These are phyloP conservation scores for Teleiodes luculella DNA, from an alignment of 2,888 invertebrate species.

Conservation along the genomic window DNA sequence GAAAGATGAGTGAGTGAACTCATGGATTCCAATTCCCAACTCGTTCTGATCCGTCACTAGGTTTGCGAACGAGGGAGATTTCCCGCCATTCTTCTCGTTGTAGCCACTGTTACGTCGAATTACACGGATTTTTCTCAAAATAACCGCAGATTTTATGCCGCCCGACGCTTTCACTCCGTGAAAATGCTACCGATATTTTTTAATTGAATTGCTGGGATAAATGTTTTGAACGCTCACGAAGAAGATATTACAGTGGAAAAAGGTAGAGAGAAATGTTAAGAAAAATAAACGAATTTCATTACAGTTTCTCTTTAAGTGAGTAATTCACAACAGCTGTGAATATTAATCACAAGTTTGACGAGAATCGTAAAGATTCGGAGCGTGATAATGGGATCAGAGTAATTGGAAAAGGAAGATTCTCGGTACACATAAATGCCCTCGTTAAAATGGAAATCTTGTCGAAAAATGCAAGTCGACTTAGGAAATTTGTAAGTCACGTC, in stretches of 20 bases:
- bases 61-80: constrained; percentile 7
- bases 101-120: constrained; percentile 9
- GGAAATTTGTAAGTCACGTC: background rate
- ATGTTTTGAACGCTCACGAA: constrained; percentile 8
- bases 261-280: background rate
- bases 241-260: background rate
- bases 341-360: background rate
- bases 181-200: constrained; percentile 17
- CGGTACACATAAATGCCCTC: background rate
- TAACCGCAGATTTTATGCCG: constrained; percentile 15
- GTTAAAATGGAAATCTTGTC: background rate
- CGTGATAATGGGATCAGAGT: background rate
- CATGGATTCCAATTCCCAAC: background rate
- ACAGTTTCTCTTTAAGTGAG: background rate
- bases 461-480: background rate
- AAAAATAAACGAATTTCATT: background rate
- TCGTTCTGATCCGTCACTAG: background rate
- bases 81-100: constrained; percentile 6
- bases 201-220: constrained; percentile 17
- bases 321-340: background rate
- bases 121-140: constrained; percentile 12
- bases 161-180: constrained; percentile 11
- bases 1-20: background rate
- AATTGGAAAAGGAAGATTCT: background rate
- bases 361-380: background rate